Percentiles rank a stretch among this genome's conserved stretches.
Evolutionary conservation across 2,888 invertebrate species (phyloP).

Genomic region (Liopterus haemorrhoidalis): DNA sequence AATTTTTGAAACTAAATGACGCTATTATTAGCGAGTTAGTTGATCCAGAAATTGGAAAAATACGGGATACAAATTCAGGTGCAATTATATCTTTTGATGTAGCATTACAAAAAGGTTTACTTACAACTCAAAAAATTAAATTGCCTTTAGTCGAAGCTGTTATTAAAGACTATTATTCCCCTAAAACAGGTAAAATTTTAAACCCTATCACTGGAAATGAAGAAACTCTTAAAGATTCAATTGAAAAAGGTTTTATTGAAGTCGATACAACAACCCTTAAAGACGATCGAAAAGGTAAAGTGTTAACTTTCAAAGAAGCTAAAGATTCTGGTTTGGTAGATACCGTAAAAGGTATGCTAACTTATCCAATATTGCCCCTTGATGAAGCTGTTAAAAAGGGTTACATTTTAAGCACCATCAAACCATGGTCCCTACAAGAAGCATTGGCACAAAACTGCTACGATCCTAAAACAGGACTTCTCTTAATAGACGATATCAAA

Average conservation of each 20-base stretch:
- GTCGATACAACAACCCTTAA: conserved; percentile 65
- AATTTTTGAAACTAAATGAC: conserved; percentile 66
- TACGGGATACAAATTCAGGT: conserved; percentile 67
- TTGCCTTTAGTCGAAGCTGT: conserved; percentile 70
- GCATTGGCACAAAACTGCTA: conserved; percentile 75
- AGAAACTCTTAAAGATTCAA: conserved; percentile 69
- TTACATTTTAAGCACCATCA: conserved; percentile 68
- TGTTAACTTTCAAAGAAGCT: conserved; percentile 64
- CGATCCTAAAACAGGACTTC: conserved; percentile 65
- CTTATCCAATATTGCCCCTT: conserved; percentile 63
- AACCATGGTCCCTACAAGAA: conserved; percentile 78
- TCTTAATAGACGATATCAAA: conserved; percentile 61
- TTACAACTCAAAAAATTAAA: conserved; percentile 64
- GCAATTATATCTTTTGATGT: conserved; percentile 63
- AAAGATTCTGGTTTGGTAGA: conserved; percentile 65
- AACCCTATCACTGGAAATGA: conserved; percentile 71
- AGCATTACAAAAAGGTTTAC: conserved; percentile 63
- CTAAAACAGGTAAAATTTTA: conserved; percentile 66
- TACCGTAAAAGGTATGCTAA: conserved; percentile 61
- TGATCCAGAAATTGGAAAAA: conserved; percentile 62
- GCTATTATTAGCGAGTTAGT: conserved; percentile 66
- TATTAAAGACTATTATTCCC: conserved; percentile 69
- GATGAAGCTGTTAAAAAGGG: conserved; percentile 78
- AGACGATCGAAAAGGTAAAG: conserved; percentile 62
- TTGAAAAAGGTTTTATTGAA: conserved; percentile 66